A percentile compares a stretch with the other conserved stretches of the same genome.
Conservation (phyloP, 2,113 vertebrate genomes). For the Mormyrus iriodes region DNA sequence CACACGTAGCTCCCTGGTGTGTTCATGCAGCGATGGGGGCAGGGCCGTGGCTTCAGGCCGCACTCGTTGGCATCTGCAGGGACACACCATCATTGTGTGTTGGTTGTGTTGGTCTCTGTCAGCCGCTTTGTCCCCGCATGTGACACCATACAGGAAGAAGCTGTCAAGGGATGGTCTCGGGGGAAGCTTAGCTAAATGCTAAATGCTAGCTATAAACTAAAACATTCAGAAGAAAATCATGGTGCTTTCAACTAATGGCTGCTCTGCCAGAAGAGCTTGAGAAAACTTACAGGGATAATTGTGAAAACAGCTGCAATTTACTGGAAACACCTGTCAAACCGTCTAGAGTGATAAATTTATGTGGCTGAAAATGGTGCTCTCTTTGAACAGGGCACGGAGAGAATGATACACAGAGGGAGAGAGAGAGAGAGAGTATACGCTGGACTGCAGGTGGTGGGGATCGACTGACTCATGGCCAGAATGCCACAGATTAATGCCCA, state of each 20-base stretch:
- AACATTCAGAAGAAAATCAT: neutral
- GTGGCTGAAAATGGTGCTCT: neutral
- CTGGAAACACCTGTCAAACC: neutral
- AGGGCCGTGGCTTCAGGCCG: conserved; percentile 82
- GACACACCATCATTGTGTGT: neutral
- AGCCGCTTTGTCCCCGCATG: neutral
- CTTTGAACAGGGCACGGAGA: neutral
- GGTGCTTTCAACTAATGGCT: neutral
- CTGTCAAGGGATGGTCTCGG: neutral
- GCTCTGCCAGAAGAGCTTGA: neutral
- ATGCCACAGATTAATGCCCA: neutral
- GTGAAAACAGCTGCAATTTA: neutral
- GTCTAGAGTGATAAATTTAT: neutral
- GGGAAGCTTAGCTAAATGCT: neutral
- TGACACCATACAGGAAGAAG: neutral
- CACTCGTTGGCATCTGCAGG: conserved; percentile 86
- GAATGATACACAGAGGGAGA: neutral
- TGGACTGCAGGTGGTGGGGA: neutral
- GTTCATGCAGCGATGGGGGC: conserved; percentile 93
- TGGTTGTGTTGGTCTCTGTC: neutral
- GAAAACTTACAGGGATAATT: neutral
- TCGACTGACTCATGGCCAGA: neutral
- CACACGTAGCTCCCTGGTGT: conserved; percentile 92
- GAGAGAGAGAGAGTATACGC: neutral
- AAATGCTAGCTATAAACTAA: neutral